These are phyloP conservation scores for Coluber constrictor DNA, from an alignment of 2,797 vertebrate genomes.

Conservation along the genomic window DNA sequence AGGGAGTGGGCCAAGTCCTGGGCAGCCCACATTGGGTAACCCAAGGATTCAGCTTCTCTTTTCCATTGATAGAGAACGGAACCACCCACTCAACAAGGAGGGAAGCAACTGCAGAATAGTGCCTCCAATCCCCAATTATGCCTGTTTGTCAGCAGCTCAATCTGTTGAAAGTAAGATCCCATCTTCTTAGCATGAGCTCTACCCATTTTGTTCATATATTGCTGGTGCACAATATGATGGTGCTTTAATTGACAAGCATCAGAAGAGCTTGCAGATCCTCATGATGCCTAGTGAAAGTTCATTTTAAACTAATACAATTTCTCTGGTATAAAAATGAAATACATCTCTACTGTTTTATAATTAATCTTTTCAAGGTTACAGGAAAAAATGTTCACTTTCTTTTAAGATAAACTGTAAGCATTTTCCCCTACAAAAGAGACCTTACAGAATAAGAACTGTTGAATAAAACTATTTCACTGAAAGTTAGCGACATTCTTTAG, in stretches of 20 bases:
- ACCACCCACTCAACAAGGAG: neutral
- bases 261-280: neutral
- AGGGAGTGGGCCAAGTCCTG: neutral
- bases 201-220: neutral
- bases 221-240: neutral
- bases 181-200: neutral
- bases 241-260: neutral
- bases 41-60: neutral
- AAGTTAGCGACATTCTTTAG: neutral
- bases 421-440: neutral
- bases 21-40: neutral
- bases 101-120: neutral
- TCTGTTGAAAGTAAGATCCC: neutral
- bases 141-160: neutral
- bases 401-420: neutral
- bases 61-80: neutral
- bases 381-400: neutral
- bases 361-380: neutral
- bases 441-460: neutral
- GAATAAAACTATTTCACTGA: neutral
- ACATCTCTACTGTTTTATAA: neutral
- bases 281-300: neutral
- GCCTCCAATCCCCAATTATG: neutral
- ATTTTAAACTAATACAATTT: fast-evolving
- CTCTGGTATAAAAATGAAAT: neutral